Percentiles rank a stretch among this genome's conserved stretches.
Conservation (phyloP, 2,113 vertebrate genomes). For the human (Homo sapiens) region GRCh38 chr3:105258501-105259000, state of each 20-base stretch:
- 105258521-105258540: slow-evolving; percentile 62
- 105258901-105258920: neutral
- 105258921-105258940: neutral
- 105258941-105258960: neutral
- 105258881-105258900: neutral
- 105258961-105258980: neutral
- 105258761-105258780: neutral
- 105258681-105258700: slow-evolving; percentile 47
- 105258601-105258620: slow-evolving; percentile 51
- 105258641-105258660: slow-evolving; percentile 19
- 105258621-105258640: slow-evolving; percentile 58
- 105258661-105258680: slow-evolving; percentile 46
- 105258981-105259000: neutral
- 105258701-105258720: slow-evolving; percentile 17
- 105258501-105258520: slow-evolving; percentile 34
- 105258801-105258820: neutral
- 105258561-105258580: slow-evolving; percentile 66
- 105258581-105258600: slow-evolving; percentile 58
- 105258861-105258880: neutral
- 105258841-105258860: neutral
- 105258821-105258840: neutral
- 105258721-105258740: neutral
- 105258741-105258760: neutral
- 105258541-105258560: slow-evolving; percentile 71
- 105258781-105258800: neutral